phyloP scores from a whole-genome alignment of 2,888 invertebrate genomes.

The Dasypolia templi region DNA sequence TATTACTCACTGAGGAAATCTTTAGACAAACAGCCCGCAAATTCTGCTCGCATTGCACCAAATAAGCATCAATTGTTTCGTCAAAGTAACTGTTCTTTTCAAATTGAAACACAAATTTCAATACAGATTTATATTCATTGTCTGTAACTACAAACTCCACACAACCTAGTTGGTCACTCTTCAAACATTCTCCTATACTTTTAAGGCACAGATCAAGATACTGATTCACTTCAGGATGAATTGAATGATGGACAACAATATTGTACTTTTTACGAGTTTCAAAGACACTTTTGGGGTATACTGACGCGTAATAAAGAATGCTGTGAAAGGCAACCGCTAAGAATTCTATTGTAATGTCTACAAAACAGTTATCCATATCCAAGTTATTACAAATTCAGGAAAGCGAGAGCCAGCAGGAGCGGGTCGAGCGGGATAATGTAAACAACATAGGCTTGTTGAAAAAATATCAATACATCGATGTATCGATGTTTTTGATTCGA shows the following conservation, averaged over 20 bases:
- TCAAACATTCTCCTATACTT: constrained; percentile 87
- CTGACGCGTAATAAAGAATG: constrained; percentile 90
- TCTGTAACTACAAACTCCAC: constrained; percentile 88
- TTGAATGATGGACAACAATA: constrained; percentile 90
- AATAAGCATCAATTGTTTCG: constrained; percentile 90
- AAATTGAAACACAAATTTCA: constrained; percentile 83
- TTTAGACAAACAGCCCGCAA: constrained; percentile 91
- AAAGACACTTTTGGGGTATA: constrained; percentile 92
- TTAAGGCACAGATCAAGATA: constrained; percentile 91
- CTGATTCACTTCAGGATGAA: constrained; percentile 92
- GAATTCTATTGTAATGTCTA: constrained; percentile 92
- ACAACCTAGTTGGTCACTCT: constrained; percentile 85
- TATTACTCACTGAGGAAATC: constrained; percentile 86
- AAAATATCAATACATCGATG: too few relatives aligned
- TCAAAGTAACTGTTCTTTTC: constrained; percentile 74
- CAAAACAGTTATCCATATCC: constrained; percentile 85
- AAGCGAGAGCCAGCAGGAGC: too few relatives aligned
- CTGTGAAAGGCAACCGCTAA: constrained; percentile 92
- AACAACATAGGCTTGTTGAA: too few relatives aligned
- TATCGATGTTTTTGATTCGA: too few relatives aligned
- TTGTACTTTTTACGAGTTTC: constrained; percentile 91
- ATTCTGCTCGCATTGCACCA: constrained; percentile 91
- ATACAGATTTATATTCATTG: constrained; percentile 70
- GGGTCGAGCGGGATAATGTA: too few relatives aligned
- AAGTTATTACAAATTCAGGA: neutral